These are phyloP conservation scores for Petaurus breviceps DNA, from an alignment of 2,113 vertebrate species.

Conservation along the genomic window DNA sequence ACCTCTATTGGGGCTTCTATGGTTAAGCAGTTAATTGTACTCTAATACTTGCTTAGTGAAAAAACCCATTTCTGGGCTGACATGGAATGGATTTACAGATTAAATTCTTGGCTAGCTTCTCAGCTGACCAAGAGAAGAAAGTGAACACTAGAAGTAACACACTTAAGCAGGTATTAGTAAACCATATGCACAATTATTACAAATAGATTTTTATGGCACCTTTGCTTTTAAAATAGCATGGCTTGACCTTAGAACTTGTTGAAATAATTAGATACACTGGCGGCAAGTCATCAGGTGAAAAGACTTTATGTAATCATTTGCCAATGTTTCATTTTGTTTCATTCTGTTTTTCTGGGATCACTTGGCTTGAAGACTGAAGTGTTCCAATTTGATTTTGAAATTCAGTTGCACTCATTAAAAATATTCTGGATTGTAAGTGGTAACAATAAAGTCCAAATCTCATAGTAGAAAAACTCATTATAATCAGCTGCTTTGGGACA, in stretches of 20 bases:
- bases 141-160: background rate
- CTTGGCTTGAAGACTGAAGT: background rate
- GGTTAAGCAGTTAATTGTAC: background rate
- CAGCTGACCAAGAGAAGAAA: background rate
- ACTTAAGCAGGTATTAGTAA: no score
- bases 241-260: fast-evolving
- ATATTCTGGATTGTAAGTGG: background rate
- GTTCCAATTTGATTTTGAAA: background rate
- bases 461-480: background rate
- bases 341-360: background rate
- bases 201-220: fast-evolving
- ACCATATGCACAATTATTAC: background rate
- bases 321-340: background rate
- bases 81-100: background rate
- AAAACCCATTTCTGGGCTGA: no score
- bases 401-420: background rate
- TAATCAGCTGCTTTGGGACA: background rate
- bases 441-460: slow-evolving; percentile 15
- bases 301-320: background rate
- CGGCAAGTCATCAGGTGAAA: background rate
- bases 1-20: background rate
- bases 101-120: background rate
- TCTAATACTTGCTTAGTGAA: background rate
- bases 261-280: fast-evolving
- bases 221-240: background rate